Percentiles rank a stretch among this genome's conserved stretches.
Evolutionary conservation across 2,888 invertebrate species (phyloP).

Genomic region (Macroteleia sp.): DNA sequence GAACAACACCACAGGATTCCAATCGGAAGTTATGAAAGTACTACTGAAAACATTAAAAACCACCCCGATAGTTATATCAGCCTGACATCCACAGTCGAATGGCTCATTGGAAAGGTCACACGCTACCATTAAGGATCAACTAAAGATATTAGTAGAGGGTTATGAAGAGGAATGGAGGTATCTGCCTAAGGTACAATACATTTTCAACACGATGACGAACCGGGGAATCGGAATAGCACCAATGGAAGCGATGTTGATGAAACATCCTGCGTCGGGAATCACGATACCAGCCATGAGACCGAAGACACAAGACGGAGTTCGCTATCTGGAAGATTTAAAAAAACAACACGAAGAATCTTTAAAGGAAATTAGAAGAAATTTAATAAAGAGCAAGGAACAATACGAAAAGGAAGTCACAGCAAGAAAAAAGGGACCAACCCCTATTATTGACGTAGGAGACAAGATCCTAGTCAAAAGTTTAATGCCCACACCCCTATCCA

Average conservation of each 20-base stretch:
- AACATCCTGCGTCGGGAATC: too few species aligned
- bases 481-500: background rate
- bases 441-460: constrained; percentile 3
- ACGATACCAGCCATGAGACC: too few species aligned
- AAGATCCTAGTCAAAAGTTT: constrained; percentile 8
- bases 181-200: background rate
- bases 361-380: background rate
- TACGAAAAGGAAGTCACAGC: constrained; percentile 3
- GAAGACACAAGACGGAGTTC: background rate
- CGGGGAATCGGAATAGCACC: too few species aligned
- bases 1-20: too few species aligned
- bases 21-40: too few species aligned
- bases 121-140: too few species aligned
- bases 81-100: constrained; percentile 5
- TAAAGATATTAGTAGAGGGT: constrained; percentile 1
- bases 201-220: background rate
- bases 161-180: constrained; percentile 2
- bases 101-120: constrained; percentile 2
- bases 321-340: background rate
- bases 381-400: too few species aligned
- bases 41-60: background rate
- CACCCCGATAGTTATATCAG: background rate
- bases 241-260: too few species aligned
- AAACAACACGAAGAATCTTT: background rate
- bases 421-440: constrained; percentile 15